Conservation (phyloP, 2,888 invertebrate genomes). For the Noctua comes region DNA sequence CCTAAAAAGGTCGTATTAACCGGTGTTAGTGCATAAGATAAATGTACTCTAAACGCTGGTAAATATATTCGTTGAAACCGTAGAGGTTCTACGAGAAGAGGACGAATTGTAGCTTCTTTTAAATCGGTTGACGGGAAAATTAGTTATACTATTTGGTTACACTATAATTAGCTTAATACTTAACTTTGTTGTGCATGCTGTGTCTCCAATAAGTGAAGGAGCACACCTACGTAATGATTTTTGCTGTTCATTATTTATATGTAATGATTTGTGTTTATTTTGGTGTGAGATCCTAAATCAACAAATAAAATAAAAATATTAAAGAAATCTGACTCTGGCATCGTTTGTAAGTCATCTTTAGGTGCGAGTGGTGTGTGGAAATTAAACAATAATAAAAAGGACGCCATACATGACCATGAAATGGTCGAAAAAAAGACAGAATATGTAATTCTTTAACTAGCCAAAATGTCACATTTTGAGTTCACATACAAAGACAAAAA, state of each 20-base stretch:
- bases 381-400: not conserved
- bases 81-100: not conserved
- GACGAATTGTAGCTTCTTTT: not conserved
- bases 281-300: too few species aligned
- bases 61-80: not conserved
- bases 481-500: not conserved
- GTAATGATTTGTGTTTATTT: too few species aligned
- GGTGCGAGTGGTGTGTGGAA: too few species aligned
- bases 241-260: too few species aligned
- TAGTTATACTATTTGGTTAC: not conserved
- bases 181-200: too few species aligned
- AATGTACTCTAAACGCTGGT: not conserved
- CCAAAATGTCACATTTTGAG: not conserved
- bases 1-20: too few species aligned
- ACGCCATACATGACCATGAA: not conserved
- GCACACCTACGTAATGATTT: too few species aligned
- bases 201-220: too few species aligned
- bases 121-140: not conserved
- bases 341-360: too few species aligned
- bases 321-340: too few species aligned
- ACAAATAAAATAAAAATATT: too few species aligned
- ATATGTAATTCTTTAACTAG: not conserved
- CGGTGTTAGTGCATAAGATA: not conserved
- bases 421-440: not conserved
- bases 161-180: not conserved